Conservation (phyloP, 1,140 invertebrate genomes). For the Saccostrea cuccullata region DNA sequence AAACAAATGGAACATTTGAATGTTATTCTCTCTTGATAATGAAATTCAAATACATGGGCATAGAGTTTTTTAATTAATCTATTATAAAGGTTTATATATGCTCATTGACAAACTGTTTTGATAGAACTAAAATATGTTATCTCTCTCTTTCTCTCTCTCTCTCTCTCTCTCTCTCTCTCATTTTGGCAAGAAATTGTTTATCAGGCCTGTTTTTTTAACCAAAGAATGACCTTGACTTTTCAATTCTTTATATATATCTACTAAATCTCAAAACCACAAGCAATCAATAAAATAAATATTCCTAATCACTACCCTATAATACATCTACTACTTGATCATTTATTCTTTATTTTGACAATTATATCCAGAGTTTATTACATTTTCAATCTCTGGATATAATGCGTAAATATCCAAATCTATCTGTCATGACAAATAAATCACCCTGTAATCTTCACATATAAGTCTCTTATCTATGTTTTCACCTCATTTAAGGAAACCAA, state of each 20-base stretch:
- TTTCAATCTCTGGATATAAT: not conserved
- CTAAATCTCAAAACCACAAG: not conserved
- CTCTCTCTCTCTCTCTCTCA: not conserved
- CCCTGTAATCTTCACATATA: not conserved
- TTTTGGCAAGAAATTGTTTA: not conserved
- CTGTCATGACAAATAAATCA: conserved; percentile 15
- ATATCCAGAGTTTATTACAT: not conserved
- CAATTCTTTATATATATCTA: not conserved
- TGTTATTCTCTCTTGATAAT: too few relatives aligned
- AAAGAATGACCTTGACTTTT: not conserved
- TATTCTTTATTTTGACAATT: not conserved
- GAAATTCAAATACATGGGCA: too few relatives aligned
- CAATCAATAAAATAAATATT: not conserved
- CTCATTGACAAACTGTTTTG: too few relatives aligned
- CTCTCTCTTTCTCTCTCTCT: conserved; percentile 8
- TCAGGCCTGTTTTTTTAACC: not conserved
- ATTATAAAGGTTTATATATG: too few relatives aligned
- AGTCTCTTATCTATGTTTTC: conserved; percentile 8
- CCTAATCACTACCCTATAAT: not conserved
- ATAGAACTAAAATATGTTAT: not conserved
- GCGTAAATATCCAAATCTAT: not conserved
- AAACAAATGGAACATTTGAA: too few relatives aligned
- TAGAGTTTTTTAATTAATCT: too few relatives aligned
- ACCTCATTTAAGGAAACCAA: conserved; percentile 3
- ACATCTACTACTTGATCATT: not conserved